A percentile compares a stretch with the other conserved stretches of the same genome.
Conservation (phyloP, 2,888 invertebrate genomes). For the Drosophila anomelani region DNA sequence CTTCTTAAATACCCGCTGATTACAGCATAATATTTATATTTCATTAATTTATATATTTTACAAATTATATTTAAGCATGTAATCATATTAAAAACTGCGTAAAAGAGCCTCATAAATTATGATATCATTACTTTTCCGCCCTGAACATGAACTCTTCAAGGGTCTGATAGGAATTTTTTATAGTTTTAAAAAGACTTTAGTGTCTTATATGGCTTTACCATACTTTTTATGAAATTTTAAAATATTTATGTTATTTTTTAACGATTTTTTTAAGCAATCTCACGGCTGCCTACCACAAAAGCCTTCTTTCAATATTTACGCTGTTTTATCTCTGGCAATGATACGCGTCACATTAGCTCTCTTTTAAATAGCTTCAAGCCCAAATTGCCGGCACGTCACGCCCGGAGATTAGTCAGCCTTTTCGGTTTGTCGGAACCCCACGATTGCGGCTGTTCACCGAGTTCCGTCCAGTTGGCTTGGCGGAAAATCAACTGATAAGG, state of each 20-base stretch:
- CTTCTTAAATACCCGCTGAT: not conserved
- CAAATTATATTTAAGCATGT: not conserved
- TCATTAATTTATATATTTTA: too few relatives aligned
- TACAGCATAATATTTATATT: not conserved
- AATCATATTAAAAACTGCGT: not conserved
- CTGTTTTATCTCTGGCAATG: slow-evolving; percentile 1
- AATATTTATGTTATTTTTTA: not conserved
- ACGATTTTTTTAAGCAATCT: not conserved
- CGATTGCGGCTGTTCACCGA: slow-evolving; percentile 13
- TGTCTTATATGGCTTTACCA: not conserved
- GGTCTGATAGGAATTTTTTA: not conserved
- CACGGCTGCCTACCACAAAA: not conserved
- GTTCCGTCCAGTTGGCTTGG: slow-evolving; percentile 8
- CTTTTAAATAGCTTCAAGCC: slow-evolving; percentile 5
- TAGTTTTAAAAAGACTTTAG: not conserved
- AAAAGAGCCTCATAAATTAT: not conserved
- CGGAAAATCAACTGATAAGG: slow-evolving; percentile 41
- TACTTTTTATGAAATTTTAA: not conserved
- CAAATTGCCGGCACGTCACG: slow-evolving; percentile 13
- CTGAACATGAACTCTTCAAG: not conserved
- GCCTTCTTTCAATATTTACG: not conserved
- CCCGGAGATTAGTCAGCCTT: slow-evolving; percentile 35
- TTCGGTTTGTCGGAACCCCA: slow-evolving; percentile 21
- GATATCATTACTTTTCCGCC: not conserved
- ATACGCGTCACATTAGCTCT: slow-evolving; percentile 7